Conservation (phyloP, 2,888 invertebrate species). For the Tethea ocularis region DNA sequence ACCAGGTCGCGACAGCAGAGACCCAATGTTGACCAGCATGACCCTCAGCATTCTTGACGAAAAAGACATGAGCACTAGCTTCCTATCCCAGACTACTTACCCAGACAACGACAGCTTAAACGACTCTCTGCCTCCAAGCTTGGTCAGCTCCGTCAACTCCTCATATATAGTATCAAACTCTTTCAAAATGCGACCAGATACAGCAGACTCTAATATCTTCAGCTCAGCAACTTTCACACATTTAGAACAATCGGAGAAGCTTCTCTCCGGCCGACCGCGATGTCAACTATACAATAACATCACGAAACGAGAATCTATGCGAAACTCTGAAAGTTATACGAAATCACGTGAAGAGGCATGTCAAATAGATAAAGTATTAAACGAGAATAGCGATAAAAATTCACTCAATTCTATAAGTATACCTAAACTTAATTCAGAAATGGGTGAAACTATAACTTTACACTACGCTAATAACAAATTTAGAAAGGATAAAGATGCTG, state of each 20-base stretch:
- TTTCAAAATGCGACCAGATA: constrained; percentile 54
- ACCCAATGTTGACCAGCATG: constrained; percentile 80
- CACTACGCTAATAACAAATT: constrained; percentile 74
- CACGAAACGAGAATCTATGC: constrained; percentile 62
- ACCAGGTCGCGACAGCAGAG: constrained; percentile 70
- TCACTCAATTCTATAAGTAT: constrained; percentile 35
- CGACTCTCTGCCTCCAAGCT: constrained; percentile 74
- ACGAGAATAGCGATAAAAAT: constrained; percentile 68
- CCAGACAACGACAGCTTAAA: constrained; percentile 77
- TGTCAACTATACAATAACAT: constrained; percentile 64
- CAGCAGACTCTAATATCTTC: constrained; percentile 67
- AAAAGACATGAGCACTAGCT: constrained; percentile 81
- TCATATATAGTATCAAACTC: constrained; percentile 67
- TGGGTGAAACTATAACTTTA: constrained; percentile 70
- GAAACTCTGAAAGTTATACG: constrained; percentile 71
- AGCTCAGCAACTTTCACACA: constrained; percentile 77
- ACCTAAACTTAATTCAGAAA: constrained; percentile 50
- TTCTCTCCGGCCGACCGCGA: constrained; percentile 67
- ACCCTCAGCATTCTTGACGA: constrained; percentile 79
- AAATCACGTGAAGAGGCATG: constrained; percentile 71
- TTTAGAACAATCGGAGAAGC: constrained; percentile 69
- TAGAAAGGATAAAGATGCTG: constrained; percentile 59
- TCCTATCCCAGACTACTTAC: constrained; percentile 77
- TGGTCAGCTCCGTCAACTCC: constrained; percentile 77
- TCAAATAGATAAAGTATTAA: constrained; percentile 71